Evolutionary conservation across 1,140 invertebrate genomes (phyloP), one percentile per base, ranked within the genome.

Genomic region (Platorchestia sp.): DNA sequence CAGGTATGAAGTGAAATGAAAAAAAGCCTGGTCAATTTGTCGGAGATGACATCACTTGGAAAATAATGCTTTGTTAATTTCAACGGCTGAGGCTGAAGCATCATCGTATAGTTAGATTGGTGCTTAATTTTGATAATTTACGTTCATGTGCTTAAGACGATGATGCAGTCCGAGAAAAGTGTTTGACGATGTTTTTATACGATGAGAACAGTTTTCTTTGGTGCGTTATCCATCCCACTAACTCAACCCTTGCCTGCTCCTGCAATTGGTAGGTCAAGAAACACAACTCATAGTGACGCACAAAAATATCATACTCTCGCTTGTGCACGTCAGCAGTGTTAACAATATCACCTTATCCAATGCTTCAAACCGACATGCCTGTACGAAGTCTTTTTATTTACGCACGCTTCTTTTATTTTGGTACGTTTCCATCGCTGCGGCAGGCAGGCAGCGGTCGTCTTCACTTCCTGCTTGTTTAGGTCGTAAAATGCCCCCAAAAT

Each of bases 401-500:
- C 59, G 14, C 3, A 3, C 1, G 10, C 59, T 14, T 27, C 3
- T 75, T 75, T 75, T 75, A 75, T 75, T 75, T 75, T 22, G 59
- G 59, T 75, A 75, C 27, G 59, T 36, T 75, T 75, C 59, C 36
- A 22, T 75, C 59, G 10, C 59, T 36, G 59, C 36, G 14, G 59
- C 59, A 3, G 59, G 59, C 59, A 75, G 59, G 59, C 59, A 75
- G 59, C 59, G 59, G 59, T 75, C 59, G 59, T 75, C 59, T 75
- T 93, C 91, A 93, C 91, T 93, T 93, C 43, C 91, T 93, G 91
- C 45, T 93, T 45, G 91, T 93, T 93, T 45, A n/a, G 36, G 43
- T 93, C 91, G 91, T 93, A 93, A 93, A 93, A 93, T n/a, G 43
- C 43, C 40, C 36, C 40, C 10, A 93, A 93, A 93, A 93, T 89